phyloP scores from a whole-genome alignment of 1,140 invertebrate genomes.

The Caenorhabditis brenneri region DNA sequence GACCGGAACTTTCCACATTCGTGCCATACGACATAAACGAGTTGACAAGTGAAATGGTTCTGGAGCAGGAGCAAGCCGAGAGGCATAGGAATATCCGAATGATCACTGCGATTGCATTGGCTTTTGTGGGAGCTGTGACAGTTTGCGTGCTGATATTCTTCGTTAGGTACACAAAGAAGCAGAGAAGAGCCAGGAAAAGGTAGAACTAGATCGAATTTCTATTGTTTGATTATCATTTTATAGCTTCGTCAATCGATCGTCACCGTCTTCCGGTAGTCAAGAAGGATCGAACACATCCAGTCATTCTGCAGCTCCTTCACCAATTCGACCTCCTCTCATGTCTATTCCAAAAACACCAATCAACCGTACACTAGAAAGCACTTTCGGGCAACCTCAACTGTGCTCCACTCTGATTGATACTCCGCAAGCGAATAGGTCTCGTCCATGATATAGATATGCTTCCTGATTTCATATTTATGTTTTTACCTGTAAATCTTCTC shows the following conservation, averaged over 20 bases:
- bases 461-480: background rate
- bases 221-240: background rate
- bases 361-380: constrained; percentile 9
- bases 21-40: constrained; percentile 69
- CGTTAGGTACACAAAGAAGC: constrained; percentile 41
- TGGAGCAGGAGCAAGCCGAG: constrained; percentile 49
- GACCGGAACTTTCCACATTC: constrained; percentile 62
- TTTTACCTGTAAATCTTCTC: background rate
- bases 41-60: constrained; percentile 63
- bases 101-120: constrained; percentile 65
- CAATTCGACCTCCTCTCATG: constrained; percentile 14
- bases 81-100: constrained; percentile 50
- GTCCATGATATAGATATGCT: background rate
- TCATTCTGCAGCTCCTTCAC: background rate
- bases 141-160: constrained; percentile 60
- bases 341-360: constrained; percentile 6
- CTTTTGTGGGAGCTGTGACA: constrained; percentile 61
- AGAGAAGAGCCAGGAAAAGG: constrained; percentile 23
- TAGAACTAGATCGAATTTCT: background rate
- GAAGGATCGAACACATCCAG: background rate
- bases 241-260: background rate
- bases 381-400: constrained; percentile 1
- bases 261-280: constrained; percentile 12
- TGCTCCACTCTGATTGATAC: constrained; percentile 5
- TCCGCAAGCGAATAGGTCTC: background rate